Percentiles rank a stretch among this genome's conserved stretches.
These are phyloP conservation scores for Paratrypauchen microcephalus DNA, from an alignment of 2,797 vertebrate genomes.

Conservation along the genomic window DNA sequence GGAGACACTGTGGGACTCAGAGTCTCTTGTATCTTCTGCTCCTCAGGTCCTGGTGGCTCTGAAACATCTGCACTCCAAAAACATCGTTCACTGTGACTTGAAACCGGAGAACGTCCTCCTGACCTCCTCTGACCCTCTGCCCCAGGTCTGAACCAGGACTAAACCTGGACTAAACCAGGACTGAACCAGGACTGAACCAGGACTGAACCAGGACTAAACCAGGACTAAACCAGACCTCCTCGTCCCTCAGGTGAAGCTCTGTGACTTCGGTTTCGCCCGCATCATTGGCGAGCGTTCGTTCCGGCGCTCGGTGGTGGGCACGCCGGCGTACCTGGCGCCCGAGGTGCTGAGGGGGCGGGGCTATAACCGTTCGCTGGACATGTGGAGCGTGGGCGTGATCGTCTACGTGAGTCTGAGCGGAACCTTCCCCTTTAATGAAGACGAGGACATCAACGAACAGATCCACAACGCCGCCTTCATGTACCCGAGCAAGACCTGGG, in stretches of 20 bases:
- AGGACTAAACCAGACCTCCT: not conserved
- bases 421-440: slow-evolving; percentile 95
- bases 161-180: not conserved
- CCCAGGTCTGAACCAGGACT: slow-evolving; percentile 62
- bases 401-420: slow-evolving; percentile 94
- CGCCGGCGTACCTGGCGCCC: slow-evolving; percentile 90
- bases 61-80: slow-evolving; percentile 97
- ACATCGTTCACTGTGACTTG: slow-evolving; percentile 98
- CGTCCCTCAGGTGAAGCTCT: slow-evolving; percentile 89
- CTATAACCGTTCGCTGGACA: slow-evolving; percentile 94
- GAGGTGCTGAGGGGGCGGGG: slow-evolving; percentile 94
- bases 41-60: slow-evolving; percentile 93
- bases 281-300: slow-evolving; percentile 97
- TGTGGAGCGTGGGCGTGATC: slow-evolving; percentile 97
- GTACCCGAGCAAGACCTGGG: slow-evolving; percentile 93
- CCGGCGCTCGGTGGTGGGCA: slow-evolving; percentile 93
- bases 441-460: slow-evolving; percentile 95
- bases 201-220: not conserved
- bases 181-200: not conserved
- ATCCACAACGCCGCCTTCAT: slow-evolving; percentile 97
- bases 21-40: not conserved
- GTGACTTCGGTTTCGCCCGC: slow-evolving; percentile 93
- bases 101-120: slow-evolving; percentile 92
- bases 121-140: slow-evolving; percentile 74
- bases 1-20: no score